Conservation (phyloP, 2,797 vertebrate genomes). For the Cichlasoma orientale region DNA sequence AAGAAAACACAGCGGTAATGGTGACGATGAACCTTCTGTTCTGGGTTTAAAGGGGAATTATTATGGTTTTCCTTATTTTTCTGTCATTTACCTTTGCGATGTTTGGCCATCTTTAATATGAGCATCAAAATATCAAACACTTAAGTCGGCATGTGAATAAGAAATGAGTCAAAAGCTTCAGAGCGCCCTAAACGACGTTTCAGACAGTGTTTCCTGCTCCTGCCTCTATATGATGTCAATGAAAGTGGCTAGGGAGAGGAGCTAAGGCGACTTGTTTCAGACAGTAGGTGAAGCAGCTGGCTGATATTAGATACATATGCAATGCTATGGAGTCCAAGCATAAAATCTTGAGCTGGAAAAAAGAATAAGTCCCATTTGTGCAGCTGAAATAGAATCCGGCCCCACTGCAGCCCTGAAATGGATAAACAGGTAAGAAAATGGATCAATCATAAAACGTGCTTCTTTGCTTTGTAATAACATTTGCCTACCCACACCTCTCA, state of each 20-base stretch:
- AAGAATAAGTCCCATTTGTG: neutral
- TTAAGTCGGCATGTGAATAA: neutral
- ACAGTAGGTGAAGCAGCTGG: neutral
- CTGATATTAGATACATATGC: neutral
- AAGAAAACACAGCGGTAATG: neutral
- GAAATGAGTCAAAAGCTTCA: too few species aligned
- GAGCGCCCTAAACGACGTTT: neutral
- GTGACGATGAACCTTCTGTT: neutral
- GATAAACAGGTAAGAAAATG: too few species aligned
- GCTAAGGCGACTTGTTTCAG: neutral
- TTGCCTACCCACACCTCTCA: neutral
- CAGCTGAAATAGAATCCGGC: too few species aligned
- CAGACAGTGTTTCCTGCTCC: neutral
- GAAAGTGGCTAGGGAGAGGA: neutral
- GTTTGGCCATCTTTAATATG: neutral
- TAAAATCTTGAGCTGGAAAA: neutral
- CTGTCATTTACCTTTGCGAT: accelerated
- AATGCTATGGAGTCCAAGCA: too few species aligned
- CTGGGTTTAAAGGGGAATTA: neutral
- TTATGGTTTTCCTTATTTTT: neutral
- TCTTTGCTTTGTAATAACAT: neutral
- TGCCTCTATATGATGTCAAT: neutral
- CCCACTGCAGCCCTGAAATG: too few species aligned
- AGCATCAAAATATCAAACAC: neutral
- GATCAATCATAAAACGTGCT: neutral